phyloP scores from a whole-genome alignment of 1,140 invertebrate species.

The Cyphomyrmex costatus region DNA sequence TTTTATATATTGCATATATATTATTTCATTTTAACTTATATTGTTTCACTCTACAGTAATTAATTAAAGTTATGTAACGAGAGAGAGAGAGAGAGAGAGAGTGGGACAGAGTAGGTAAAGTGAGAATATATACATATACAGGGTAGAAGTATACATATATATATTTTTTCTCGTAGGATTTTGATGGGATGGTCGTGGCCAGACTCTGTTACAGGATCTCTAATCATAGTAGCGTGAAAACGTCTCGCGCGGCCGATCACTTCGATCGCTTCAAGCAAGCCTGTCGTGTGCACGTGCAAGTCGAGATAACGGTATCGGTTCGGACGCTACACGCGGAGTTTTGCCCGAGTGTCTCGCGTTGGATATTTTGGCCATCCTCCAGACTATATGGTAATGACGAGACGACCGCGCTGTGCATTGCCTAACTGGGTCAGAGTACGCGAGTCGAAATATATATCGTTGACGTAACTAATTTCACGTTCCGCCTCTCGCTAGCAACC shows the following conservation, averaged over 20 bases:
- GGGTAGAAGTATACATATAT: no score
- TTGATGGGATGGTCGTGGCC: no score
- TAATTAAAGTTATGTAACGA: no score
- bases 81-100: no score
- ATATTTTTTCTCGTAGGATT: no score
- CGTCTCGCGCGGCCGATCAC: background rate
- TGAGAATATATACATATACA: no score
- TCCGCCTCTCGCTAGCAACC: background rate
- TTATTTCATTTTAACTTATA: no score
- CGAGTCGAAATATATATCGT: constrained; percentile 34
- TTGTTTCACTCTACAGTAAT: no score
- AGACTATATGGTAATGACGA: constrained; percentile 58
- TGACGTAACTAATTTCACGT: constrained; percentile 49
- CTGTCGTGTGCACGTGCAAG: constrained; percentile 32
- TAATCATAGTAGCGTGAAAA: constrained; percentile 36
- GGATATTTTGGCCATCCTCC: constrained; percentile 61
- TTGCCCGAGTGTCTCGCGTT: constrained; percentile 40
- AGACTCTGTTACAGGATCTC: no score
- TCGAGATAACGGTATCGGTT: constrained; percentile 49
- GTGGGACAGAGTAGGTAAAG: no score
- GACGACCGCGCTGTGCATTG: constrained; percentile 4
- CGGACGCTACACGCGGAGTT: constrained; percentile 6
- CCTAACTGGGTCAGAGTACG: constrained; percentile 50
- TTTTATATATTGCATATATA: no score
- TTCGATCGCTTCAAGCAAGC: constrained; percentile 10